Percentiles rank a stretch among this genome's conserved stretches.
phyloP scores from a whole-genome alignment of 2,888 invertebrate species.

The Boloria euphrosyne region DNA sequence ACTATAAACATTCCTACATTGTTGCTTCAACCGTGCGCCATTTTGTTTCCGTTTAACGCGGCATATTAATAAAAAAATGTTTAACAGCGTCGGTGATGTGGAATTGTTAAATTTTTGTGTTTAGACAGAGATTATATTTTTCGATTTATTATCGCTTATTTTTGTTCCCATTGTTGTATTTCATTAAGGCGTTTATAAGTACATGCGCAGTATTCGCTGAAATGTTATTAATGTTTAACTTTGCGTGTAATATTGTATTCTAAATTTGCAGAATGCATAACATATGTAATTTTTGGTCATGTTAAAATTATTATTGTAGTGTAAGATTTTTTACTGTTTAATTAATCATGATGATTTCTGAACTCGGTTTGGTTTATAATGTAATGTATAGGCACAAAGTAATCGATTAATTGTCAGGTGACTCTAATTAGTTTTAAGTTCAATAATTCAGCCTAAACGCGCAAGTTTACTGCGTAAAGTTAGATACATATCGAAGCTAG shows the following conservation, averaged over 20 bases:
- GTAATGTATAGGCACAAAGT: conserved; percentile 25
- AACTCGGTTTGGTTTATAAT: conserved; percentile 22
- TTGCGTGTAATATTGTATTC: conserved; percentile 33
- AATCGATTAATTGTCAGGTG: conserved; percentile 18
- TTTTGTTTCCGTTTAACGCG: conserved; percentile 23
- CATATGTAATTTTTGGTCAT: conserved; percentile 12
- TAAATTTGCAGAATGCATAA: conserved; percentile 15
- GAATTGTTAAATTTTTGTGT: conserved; percentile 72
- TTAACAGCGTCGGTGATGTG: conserved; percentile 49
- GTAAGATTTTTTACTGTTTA: conserved; percentile 25
- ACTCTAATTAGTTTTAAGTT: conserved; percentile 9
- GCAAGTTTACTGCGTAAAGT: conserved; percentile 27
- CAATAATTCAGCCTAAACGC: conserved; percentile 23
- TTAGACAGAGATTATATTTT: conserved; percentile 78
- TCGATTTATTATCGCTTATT: conserved; percentile 72
- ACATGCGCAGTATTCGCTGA: conserved; percentile 50
- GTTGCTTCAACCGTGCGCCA: conserved; percentile 50
- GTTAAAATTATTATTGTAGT: conserved; percentile 19
- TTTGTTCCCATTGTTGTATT: conserved; percentile 69
- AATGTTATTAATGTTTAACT: conserved; percentile 41
- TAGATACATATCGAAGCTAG: conserved; percentile 43
- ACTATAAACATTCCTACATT: conserved; percentile 67
- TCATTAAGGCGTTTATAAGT: conserved; percentile 51
- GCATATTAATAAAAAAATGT: conserved; percentile 25
- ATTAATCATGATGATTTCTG: conserved; percentile 8